phyloP scores from a whole-genome alignment of 2,113 vertebrate genomes.

The Guaruba guarouba region DNA sequence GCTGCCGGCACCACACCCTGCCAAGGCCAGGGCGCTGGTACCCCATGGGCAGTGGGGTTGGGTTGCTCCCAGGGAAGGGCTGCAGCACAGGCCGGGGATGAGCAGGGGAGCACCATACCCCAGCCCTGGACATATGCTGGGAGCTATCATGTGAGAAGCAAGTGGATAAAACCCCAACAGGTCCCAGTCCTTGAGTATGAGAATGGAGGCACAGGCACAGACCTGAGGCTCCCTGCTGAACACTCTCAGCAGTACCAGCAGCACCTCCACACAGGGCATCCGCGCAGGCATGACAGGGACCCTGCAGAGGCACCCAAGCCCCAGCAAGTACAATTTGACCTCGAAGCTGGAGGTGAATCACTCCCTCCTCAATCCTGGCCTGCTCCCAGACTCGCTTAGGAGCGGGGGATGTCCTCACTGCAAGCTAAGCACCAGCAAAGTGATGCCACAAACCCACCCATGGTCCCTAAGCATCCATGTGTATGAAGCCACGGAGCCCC shows the following conservation, averaged over 20 bases:
- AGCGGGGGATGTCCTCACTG: neutral
- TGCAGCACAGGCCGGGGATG: rapidly evolving
- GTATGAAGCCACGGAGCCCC: rapidly evolving
- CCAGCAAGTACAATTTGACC: rapidly evolving
- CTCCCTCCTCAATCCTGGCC: neutral
- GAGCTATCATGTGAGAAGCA: neutral
- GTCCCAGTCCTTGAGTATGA: neutral
- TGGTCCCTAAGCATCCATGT: rapidly evolving
- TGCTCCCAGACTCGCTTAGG: neutral
- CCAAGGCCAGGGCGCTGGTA: neutral
- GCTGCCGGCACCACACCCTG: neutral
- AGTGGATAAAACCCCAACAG: neutral
- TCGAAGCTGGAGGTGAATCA: neutral
- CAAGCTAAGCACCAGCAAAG: neutral
- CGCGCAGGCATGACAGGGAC: rapidly evolving
- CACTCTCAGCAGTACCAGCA: neutral
- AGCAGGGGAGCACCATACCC: neutral
- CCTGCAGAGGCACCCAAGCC: neutral
- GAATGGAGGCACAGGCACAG: neutral
- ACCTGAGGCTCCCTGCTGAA: neutral
- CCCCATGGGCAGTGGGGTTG: neutral
- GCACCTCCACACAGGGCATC: neutral
- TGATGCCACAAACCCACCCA: neutral
- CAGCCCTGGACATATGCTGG: neutral
- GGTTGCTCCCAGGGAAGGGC: neutral